Percentiles rank a stretch among this genome's conserved stretches.
Evolutionary conservation across 1,140 invertebrate species (phyloP).

Genomic region (Trichonephila clavipes): DNA sequence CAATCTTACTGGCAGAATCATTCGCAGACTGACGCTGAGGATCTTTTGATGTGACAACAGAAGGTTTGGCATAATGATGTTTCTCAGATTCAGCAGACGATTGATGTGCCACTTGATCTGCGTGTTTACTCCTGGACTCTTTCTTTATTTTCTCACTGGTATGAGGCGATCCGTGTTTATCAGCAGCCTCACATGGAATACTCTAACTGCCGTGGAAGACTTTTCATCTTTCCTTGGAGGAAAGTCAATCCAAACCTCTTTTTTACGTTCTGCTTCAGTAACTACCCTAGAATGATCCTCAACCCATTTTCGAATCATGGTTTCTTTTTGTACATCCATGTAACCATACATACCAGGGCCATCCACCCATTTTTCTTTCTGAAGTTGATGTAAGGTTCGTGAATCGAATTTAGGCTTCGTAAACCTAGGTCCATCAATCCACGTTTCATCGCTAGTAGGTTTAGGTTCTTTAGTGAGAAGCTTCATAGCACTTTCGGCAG

Average conservation of each 20-base stretch:
- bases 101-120: not conserved
- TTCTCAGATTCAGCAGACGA: not conserved
- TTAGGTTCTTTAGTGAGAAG: slow-evolving; percentile 63
- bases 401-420: slow-evolving; percentile 83
- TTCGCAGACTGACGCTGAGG: not conserved
- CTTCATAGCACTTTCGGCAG: slow-evolving; percentile 78
- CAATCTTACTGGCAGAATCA: not conserved
- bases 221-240: slow-evolving; percentile 54
- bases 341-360: slow-evolving; percentile 88
- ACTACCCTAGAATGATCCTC: slow-evolving; percentile 82
- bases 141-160: slow-evolving; percentile 18
- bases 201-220: not conserved
- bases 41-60: not conserved
- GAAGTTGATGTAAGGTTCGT: slow-evolving; percentile 81
- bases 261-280: slow-evolving; percentile 70
- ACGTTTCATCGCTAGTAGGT: slow-evolving; percentile 89
- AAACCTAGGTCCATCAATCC: slow-evolving; percentile 96
- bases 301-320: not conserved
- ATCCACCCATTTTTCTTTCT: slow-evolving; percentile 96
- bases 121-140: not conserved
- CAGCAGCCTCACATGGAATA: not conserved
- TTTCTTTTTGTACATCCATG: slow-evolving; percentile 87
- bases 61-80: slow-evolving; percentile 58
- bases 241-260: slow-evolving; percentile 77
- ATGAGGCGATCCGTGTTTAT: slow-evolving; percentile 8